Evolutionary conservation across 2,113 vertebrate genomes (phyloP), one percentile per base, ranked within the genome.

Genomic region (Oryzias javanicus): DNA sequence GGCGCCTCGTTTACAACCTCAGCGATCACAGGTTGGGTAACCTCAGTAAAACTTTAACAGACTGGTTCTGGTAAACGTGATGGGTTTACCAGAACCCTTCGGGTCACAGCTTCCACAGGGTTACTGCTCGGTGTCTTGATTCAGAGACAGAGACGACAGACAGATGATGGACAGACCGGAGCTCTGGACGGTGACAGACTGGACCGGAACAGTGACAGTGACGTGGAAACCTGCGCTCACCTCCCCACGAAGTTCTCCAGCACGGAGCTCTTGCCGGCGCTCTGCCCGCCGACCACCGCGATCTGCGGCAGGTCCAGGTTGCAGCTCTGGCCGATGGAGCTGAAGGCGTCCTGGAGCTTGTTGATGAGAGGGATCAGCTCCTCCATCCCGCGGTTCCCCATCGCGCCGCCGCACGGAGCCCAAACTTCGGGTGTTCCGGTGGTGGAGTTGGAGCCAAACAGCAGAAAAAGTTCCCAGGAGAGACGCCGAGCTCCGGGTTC

Each of bases 381-480:
- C 84, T 98, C 96, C 96, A 98, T 98, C 64, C 95, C 96, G 79
- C 94, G 93, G 93, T 98, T 98, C 80, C 96, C 96, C 96, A 98
- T 98, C 57, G 90, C 82, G 86, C 67, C 60, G 47, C 42, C 46
- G 62, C 83, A 35, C 35, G 35, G 52, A 75, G 54, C 60, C 64
- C 71, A 1, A 2, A 54, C 70, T 41, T 54, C 14, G 58, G 71
- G 56, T 51, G 75, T 29, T 55, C 51, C 4, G n/a, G 53, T 24
- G 55, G 54, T 63, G 15, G 55, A 71, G 42, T 13, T 12, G 25
- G 16, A 57, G 41, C 50, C 64, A 17, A 55, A n/a, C n/a, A 55
- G n/a, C 60, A 58, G 3, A 42, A 45, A 67, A 89, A 81, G 54
- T 84, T 82, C 55, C 59, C 70, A 72, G 52, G 59, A 65, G 35